A percentile compares a stretch with the other conserved stretches of the same genome.
These are phyloP conservation scores for Luperina nickerlii DNA, from an alignment of 2,888 invertebrate species.

Conservation along the genomic window DNA sequence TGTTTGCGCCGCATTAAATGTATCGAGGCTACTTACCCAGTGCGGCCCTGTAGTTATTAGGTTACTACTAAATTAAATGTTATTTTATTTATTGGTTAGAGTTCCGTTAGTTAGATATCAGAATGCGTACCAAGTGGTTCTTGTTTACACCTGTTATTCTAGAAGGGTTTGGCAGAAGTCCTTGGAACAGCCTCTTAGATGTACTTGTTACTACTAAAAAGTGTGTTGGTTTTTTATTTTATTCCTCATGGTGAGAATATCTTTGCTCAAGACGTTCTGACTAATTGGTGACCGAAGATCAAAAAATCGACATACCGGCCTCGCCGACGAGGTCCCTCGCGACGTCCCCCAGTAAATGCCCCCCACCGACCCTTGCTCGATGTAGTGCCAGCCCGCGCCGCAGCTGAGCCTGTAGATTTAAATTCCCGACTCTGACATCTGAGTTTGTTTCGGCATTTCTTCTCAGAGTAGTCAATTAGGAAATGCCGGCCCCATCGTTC, in stretches of 20 bases:
- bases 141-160: constrained; percentile 14
- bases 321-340: too few relatives aligned
- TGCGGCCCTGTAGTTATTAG: constrained; percentile 51
- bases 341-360: too few relatives aligned
- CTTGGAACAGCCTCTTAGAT: neutral
- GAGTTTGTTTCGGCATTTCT: too few relatives aligned
- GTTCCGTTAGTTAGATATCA: constrained; percentile 36
- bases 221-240: neutral
- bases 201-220: neutral
- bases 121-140: constrained; percentile 22
- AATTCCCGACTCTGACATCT: too few relatives aligned
- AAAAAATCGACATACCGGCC: too few relatives aligned
- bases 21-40: constrained; percentile 60
- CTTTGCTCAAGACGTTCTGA: neutral
- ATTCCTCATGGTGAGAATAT: neutral
- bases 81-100: constrained; percentile 49
- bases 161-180: neutral
- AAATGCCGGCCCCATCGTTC: too few relatives aligned
- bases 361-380: too few relatives aligned
- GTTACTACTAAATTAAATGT: constrained; percentile 57
- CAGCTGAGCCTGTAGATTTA: too few relatives aligned
- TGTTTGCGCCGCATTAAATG: constrained; percentile 68
- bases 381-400: too few relatives aligned
- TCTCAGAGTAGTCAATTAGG: too few relatives aligned
- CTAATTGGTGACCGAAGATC: neutral